Percentiles rank a stretch among this genome's conserved stretches.
phyloP scores from a whole-genome alignment of 2,113 vertebrate genomes.

The Bambusicola thoracicus region DNA sequence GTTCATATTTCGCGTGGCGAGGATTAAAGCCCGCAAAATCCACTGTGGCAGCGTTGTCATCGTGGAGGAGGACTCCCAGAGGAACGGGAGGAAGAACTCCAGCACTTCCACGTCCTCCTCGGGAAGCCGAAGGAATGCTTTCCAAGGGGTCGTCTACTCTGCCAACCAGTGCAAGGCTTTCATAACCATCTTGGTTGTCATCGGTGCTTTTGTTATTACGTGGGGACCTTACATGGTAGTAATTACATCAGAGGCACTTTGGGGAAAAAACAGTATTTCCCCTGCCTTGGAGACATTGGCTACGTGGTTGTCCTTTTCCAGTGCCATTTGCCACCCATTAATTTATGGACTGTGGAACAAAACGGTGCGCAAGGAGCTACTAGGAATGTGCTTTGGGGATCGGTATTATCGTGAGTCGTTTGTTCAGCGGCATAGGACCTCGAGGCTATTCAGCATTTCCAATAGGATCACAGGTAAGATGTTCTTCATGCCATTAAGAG shows the following conservation, averaged over 20 bases:
- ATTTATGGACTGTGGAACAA: conserved; percentile 99
- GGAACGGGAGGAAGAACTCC: conserved; percentile 91
- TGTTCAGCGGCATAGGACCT: conserved; percentile 88
- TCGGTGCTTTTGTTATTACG: conserved; percentile 91
- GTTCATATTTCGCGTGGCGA: conserved; percentile 95
- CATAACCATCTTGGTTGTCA: conserved; percentile 93
- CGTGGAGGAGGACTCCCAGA: conserved; percentile 83
- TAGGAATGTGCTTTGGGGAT: conserved; percentile 96
- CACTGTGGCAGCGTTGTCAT: conserved; percentile 90
- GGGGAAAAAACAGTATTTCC: conserved; percentile 90
- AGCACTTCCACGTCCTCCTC: conserved; percentile 93
- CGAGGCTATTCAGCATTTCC: conserved; percentile 95
- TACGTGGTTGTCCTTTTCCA: conserved; percentile 94
- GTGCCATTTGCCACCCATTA: conserved; percentile 92
- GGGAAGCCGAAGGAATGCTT: conserved; percentile 85
- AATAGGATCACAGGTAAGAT: conserved; percentile 94
- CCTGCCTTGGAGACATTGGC: conserved; percentile 91
- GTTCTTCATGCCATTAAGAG: neutral
- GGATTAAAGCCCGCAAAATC: conserved; percentile 95
- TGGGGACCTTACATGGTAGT: conserved; percentile 96
- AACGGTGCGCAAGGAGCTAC: conserved; percentile 94
- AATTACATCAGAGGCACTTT: conserved; percentile 91
- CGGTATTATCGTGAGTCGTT: conserved; percentile 94
- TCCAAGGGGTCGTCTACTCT: conserved; percentile 88
- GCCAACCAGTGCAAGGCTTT: conserved; percentile 98